Base-by-base conservation (phyloP, 2,797 vertebrate species). In the Stomatorhinus walkeri region DNA sequence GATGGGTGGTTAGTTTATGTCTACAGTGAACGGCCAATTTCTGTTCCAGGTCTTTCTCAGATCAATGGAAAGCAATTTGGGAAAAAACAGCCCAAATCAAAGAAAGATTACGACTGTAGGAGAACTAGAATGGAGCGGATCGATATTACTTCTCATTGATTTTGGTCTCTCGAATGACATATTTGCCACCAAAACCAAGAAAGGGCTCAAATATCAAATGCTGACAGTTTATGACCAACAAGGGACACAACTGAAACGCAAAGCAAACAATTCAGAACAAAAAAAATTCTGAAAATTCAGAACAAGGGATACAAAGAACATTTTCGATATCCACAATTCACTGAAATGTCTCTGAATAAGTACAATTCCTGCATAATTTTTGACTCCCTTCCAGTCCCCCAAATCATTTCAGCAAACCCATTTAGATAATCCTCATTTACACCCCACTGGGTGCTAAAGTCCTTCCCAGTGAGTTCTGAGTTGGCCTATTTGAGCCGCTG, bases 21-120 rank as follows among this genome's bases (percentile, higher is more conserved):
- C 72, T 36, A 36, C 49, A 49, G 10, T 51, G 9, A 88, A 36
- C 2, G 36, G 72, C 6, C 72, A 79, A 79, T 40, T 79, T 79
- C 72, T n/a, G 19, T 79, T 43, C 24, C 36, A 43, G 87, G 28
- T 52, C 40, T 4, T 24, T 24, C 22, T 32, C 22, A 22, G 43
- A 85, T 88, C 79, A 85, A 88, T 88, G 88, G 88, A 88, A 64
- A 88, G 88, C 79, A 88, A 88, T 88, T 61, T 64, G 79, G 88
- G 79, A 64, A 43, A 54, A 88, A 48, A 64, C 4, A 3, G 40
- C 12, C 88, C n/a, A 59, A 85, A 84, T 56, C 36, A 19, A 48
- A 88, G 61, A 85, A 14, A 54, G 51, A 88, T 88, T 85, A 84
- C 43, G 24, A 43, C 40, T 28, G 79, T 12, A 32, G 12, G 24